phyloP scores from a whole-genome alignment of 2,113 vertebrate genomes.

The Meriones unguiculatus region DNA sequence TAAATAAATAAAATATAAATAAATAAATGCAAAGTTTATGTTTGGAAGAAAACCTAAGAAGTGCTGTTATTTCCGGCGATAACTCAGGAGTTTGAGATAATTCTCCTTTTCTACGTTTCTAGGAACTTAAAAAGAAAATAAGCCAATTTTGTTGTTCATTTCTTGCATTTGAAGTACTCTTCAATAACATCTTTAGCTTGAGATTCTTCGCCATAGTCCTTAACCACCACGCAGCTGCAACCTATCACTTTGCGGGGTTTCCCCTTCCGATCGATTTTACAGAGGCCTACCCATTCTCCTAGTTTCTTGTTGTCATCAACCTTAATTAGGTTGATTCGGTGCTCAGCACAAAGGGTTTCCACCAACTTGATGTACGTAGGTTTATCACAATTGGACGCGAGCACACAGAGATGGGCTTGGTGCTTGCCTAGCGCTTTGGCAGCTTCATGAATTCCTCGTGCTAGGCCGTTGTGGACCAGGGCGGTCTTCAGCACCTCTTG shows the following conservation, averaged over 20 bases:
- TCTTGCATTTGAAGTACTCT: background rate
- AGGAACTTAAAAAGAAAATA: background rate
- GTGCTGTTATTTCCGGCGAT: background rate
- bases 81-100: background rate
- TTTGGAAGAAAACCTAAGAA: background rate
- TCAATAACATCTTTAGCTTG: background rate
- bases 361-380: background rate
- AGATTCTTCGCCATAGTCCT: background rate
- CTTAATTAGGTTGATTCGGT: background rate
- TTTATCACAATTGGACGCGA: background rate
- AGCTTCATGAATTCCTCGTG: background rate
- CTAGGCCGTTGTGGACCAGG: background rate
- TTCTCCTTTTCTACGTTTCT: background rate
- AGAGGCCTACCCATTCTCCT: background rate
- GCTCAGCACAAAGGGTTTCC: background rate
- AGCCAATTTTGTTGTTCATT: background rate
- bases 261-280: background rate
- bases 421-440: background rate
- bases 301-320: slow-evolving; percentile 3
- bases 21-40: background rate
- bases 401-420: background rate
- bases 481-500: background rate
- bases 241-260: background rate
- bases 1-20: no score
- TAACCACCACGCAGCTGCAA: background rate